Base-by-base conservation (phyloP, 2,888 invertebrate species). In the Caenorhabditis imperialis region DNA sequence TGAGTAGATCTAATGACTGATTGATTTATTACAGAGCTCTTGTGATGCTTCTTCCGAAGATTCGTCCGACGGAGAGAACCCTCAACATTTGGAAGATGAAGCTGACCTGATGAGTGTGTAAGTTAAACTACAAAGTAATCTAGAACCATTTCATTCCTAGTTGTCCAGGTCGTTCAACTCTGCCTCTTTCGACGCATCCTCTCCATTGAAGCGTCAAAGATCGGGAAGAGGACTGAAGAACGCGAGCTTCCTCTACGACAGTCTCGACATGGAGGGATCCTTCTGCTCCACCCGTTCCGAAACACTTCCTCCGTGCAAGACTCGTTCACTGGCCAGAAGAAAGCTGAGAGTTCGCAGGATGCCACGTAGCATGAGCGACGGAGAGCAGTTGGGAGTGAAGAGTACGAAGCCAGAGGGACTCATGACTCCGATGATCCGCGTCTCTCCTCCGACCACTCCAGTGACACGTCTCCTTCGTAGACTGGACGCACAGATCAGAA, bases 281-380 rank as follows among this genome's bases (percentile, higher is more conserved):
- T 79, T 82, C 76, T 79, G 77, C 47, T 82, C 82, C n/a, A 82
- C 82, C 25, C 70, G 78, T 35, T 82, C 82, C 16, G 82, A 82
- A 44, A 51, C 78, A 42, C 61, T 62, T 23, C 69, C 78, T 10
- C 75, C 78, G 7, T 75, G 75, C 44, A 54, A 73, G 14, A 63
- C 58, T 14, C 50, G 80, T 3, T 60, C 67, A 33, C 48, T 58
- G 48, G 58, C 65, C 10, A 54, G 81, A 25, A 51, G 72, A 42
- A 77, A 75, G 42, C 50, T 79, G 3, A 65, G 77, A 22, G 76
- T 82, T 12, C 70, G 79, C 3, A 47, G 81, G 5, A 77, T 82
- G 76, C 81, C 81, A 4, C 75, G 84, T 16, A 80, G 81, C 40
- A 81, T 84, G 82, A 81, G 81, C 44, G 84, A 84, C 48, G 84